Percentiles rank a stretch among this genome's conserved stretches.
phyloP scores from a whole-genome alignment of 2,113 vertebrate species.

The Triplophysa siluroides region DNA sequence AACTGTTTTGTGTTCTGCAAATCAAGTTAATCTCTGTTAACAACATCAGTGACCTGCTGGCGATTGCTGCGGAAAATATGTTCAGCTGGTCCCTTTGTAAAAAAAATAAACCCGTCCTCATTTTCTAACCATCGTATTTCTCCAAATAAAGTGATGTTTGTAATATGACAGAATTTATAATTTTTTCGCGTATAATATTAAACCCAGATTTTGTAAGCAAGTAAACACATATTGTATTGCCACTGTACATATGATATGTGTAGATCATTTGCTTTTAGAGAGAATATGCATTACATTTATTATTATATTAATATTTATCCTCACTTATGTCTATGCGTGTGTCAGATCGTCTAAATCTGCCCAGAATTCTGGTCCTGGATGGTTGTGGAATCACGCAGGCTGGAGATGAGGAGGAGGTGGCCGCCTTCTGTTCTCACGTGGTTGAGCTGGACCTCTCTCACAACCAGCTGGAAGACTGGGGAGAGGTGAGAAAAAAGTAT shows the following conservation, averaged over 20 bases:
- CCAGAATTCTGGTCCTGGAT: slow-evolving; percentile 87
- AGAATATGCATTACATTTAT: neutral
- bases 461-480: slow-evolving; percentile 94
- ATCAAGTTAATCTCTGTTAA: neutral
- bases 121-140: too few relatives aligned
- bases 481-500: slow-evolving; percentile 76
- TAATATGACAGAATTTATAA: too few relatives aligned
- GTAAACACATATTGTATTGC: neutral
- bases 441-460: slow-evolving; percentile 93
- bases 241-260: neutral
- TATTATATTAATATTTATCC: neutral
- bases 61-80: neutral
- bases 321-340: neutral
- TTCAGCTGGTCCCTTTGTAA: neutral
- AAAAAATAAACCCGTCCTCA: too few relatives aligned
- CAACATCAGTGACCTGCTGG: neutral
- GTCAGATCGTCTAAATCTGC: slow-evolving; percentile 91
- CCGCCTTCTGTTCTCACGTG: slow-evolving; percentile 91
- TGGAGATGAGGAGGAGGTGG: slow-evolving; percentile 86
- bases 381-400: slow-evolving; percentile 90
- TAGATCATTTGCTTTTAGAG: neutral
- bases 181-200: too few relatives aligned
- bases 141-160: too few relatives aligned
- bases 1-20: neutral
- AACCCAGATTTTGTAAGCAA: too few relatives aligned